Base-by-base conservation (phyloP, 2,888 invertebrate genomes). In the Latrodectus hesperus region DNA sequence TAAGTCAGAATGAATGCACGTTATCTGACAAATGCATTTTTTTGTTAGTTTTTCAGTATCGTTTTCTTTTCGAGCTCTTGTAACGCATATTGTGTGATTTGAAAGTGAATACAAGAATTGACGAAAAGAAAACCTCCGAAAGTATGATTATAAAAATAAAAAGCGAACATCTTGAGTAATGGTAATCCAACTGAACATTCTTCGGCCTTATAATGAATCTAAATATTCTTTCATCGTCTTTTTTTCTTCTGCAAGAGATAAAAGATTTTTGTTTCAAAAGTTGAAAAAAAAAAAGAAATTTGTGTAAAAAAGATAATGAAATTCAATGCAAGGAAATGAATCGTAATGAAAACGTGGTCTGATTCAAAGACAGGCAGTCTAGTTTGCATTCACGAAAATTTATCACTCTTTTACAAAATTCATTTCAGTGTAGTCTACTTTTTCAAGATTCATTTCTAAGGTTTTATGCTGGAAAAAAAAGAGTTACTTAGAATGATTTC, bases 1-100 rank as follows among this genome's bases (percentile, higher is more conserved):
- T 73, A 81, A 81, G 81, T 81, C 81, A 81, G 73, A 81, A 55
- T 73, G 52, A 52, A 73, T 73, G 53, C 81, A 26, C 53, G 67
- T 73, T 73, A 81, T 73, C 67, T 74, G 73, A 74, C 49, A n/a
- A 74, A 74, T 67, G 53, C 73, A 67, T 74, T 53, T 81, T 60
- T 60, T 60, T 60, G 14, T 60, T 60, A 16, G 12, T 55, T 60
- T 60, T 60, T 60, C 60, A 12, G n/a, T 60, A 16, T 60, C 60
- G 6, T 38, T 38, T 38, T 38, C 38, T 38, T 38, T 38, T 38
- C 38, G 38, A 38, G 38, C 4, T 14, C n/a, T 60, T 60, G 60
- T 60, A 12, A 60, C 60, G 60, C 60, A 60, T n/a, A 16, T 60
- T 60, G n/a, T 60, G 60, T 10, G 11, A 12, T 60, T 60, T 60